Percentiles rank a stretch among this genome's conserved stretches.
Conservation (phyloP, 2,888 invertebrate species). For the Dorcus hopei region DNA sequence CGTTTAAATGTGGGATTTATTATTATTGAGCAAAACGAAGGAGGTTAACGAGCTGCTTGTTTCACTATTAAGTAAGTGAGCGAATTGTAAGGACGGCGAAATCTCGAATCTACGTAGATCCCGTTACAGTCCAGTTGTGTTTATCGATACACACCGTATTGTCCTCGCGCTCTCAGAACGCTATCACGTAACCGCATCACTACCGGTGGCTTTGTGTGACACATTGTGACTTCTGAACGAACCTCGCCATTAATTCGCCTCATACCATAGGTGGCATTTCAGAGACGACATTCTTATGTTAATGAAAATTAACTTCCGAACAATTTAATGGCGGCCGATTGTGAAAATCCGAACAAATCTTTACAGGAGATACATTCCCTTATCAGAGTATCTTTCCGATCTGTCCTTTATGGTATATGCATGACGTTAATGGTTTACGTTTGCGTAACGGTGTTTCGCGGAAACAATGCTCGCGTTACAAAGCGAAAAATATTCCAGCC, state of each 20-base stretch:
- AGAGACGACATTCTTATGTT: constrained; percentile 17
- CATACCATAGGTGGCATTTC: constrained; percentile 19
- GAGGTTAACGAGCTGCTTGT: too few relatives aligned
- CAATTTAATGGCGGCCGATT: constrained; percentile 10
- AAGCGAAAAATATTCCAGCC: not conserved
- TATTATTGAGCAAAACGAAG: too few relatives aligned
- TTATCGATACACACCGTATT: constrained; percentile 1
- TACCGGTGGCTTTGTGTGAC: constrained; percentile 17
- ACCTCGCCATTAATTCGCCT: constrained; percentile 17
- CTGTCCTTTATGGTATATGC: not conserved
- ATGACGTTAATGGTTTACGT: not conserved
- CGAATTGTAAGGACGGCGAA: not conserved
- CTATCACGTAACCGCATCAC: constrained; percentile 13
- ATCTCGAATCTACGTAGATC: not conserved
- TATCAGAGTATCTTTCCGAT: not conserved
- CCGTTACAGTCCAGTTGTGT: constrained; percentile 1
- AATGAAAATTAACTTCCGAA: constrained; percentile 22
- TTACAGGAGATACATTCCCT: not conserved
- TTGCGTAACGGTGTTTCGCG: not conserved
- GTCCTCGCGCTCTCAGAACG: not conserved
- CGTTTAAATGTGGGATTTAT: too few relatives aligned
- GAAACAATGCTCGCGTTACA: not conserved
- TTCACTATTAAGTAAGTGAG: not conserved
- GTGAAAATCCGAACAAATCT: constrained; percentile 16
- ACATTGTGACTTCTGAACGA: constrained; percentile 14